Percentiles rank a stretch among this genome's conserved stretches.
These are phyloP conservation scores for Drosophila monieri DNA, from an alignment of 2,888 invertebrate species.

Conservation along the genomic window DNA sequence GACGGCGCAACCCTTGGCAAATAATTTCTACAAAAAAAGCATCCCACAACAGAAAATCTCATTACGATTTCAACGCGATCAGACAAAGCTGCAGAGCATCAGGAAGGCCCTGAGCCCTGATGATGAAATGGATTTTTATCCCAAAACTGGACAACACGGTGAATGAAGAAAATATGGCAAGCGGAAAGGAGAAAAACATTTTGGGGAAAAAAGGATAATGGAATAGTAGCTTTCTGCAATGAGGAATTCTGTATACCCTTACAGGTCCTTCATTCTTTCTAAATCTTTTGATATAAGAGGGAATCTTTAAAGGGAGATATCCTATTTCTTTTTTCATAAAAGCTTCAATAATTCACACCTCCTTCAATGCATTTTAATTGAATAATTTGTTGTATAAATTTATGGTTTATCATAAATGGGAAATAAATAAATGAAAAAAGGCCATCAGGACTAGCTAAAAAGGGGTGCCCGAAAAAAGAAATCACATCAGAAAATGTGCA, in stretches of 20 bases:
- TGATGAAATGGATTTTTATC: conserved; percentile 81
- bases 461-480: conserved; percentile 44
- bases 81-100: conserved; percentile 63
- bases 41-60: conserved; percentile 68
- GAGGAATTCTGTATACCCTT: conserved; percentile 69
- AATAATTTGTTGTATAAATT: too few relatives aligned
- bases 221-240: conserved; percentile 11
- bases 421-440: neutral
- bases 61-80: conserved; percentile 82
- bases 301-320: too few relatives aligned
- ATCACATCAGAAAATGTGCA: conserved; percentile 79
- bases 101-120: conserved; percentile 66
- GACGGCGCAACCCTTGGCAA: conserved; percentile 59
- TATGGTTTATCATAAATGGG: too few relatives aligned
- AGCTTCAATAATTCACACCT: too few relatives aligned
- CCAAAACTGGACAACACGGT: conserved; percentile 78
- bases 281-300: too few relatives aligned
- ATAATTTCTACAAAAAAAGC: conserved; percentile 12
- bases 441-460: neutral
- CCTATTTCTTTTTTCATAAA: too few relatives aligned
- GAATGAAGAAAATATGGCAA: conserved; percentile 21
- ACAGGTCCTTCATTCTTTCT: too few relatives aligned
- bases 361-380: too few relatives aligned
- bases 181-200: conserved; percentile 39
- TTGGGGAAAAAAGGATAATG: conserved; percentile 39